Conservation (phyloP, 23 tunicate genomes). For the Styela plicata region DNA sequence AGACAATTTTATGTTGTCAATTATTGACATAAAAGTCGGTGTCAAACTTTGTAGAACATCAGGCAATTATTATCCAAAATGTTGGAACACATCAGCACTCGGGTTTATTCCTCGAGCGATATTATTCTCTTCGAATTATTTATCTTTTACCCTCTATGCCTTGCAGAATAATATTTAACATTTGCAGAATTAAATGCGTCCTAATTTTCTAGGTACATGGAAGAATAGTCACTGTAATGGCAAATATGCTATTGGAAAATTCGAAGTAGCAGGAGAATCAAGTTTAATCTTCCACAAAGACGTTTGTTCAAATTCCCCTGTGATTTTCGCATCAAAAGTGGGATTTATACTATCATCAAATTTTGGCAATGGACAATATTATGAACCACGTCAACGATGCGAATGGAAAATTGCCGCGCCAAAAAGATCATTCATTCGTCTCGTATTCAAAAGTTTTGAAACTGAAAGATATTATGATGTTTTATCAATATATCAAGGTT, state of each 20-base stretch:
- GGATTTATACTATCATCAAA: background rate
- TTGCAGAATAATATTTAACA: no score
- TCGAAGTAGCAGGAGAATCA: background rate
- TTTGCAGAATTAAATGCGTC: no score
- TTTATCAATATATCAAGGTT: slow-evolving; percentile 10
- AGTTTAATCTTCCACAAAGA: background rate
- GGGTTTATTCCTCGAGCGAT: no score
- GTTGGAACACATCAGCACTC: no score
- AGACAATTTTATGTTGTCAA: no score
- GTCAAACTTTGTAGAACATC: no score
- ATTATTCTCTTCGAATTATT: no score
- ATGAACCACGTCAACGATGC: background rate
- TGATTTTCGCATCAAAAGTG: background rate
- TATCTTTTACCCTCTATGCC: no score
- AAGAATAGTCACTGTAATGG: background rate
- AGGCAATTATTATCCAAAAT: no score
- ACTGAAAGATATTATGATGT: slow-evolving; percentile 19
- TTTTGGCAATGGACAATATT: background rate
- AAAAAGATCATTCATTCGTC: background rate
- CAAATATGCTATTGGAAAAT: background rate
- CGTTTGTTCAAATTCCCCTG: background rate
- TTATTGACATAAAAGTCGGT: no score
- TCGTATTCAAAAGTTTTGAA: background rate
- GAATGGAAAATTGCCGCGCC: slow-evolving; percentile 10
- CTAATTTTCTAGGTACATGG: slow-evolving; percentile 14